Conservation (phyloP, 1,140 invertebrate genomes). For the Pomacea maculata region DNA sequence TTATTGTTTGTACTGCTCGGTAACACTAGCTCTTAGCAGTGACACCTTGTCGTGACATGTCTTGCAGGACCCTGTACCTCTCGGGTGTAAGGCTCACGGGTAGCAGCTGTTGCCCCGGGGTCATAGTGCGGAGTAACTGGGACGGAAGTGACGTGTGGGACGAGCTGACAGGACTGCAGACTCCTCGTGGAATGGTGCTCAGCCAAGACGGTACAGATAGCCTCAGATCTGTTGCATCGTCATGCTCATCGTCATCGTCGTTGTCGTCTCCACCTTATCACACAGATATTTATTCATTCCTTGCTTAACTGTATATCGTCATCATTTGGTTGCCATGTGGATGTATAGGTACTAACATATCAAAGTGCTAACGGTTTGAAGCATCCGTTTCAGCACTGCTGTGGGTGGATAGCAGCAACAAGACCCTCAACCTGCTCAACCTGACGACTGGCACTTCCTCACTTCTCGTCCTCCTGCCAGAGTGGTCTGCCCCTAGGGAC, state of each 20-base stretch:
- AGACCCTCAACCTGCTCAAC: not conserved
- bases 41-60: too few relatives aligned
- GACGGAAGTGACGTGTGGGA: not conserved
- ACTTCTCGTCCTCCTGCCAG: not conserved
- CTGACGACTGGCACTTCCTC: not conserved
- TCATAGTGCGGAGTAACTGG: not conserved
- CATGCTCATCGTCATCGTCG: not conserved
- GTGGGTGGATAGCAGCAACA: not conserved
- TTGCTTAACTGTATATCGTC: not conserved
- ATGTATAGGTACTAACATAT: not conserved
- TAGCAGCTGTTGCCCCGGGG: not conserved
- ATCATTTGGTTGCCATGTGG: not conserved
- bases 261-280: not conserved
- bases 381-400: not conserved
- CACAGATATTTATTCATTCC: too few relatives aligned
- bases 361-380: not conserved
- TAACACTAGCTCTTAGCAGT: too few relatives aligned
- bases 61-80: too few relatives aligned
- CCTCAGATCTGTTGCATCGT: not conserved
- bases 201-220: not conserved
- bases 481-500: not conserved
- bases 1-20: too few relatives aligned
- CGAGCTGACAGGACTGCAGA: not conserved
- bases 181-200: not conserved
- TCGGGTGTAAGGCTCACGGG: too few relatives aligned